Base-by-base conservation (phyloP, 2,888 invertebrate genomes). In the Amphipoea lucens region DNA sequence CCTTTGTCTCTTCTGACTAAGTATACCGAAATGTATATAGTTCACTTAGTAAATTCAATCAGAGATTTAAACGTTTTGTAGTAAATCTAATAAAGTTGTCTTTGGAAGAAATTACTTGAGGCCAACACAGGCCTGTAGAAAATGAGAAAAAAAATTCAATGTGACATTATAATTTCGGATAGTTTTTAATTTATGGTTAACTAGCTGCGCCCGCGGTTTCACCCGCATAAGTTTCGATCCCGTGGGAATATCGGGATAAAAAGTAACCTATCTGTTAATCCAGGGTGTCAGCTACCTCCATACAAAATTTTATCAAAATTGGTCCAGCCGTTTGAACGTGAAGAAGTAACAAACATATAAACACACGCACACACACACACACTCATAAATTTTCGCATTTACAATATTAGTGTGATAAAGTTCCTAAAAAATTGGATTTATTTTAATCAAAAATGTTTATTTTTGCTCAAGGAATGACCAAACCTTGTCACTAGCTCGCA, bases 1-100 rank as follows among this genome's bases (percentile, higher is more conserved):
- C 73, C 40, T 57, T 83, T 78, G 83, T 78, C 82, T 78, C 17
- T 40, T 62, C 69, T 62, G 4, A 76, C 60, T 80, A 51, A 45
- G 40, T 40, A 42, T 48, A 51, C 42, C 42, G 40, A 20, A 63
- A 63, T 6, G 40, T 63, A 77, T 51, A 23, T 20, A 20, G 45
- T 23, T 23, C 5, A 17, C 51, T 54, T 20, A 63, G 20, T n/a
- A 36, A 51, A 51, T 78, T 40, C 14, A 20, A 54, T 68, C 17
- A 62, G 29, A 57, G n/a, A 54, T 14, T 5, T 54, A n/a, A 54
- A 54, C 5, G 0, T 9, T 54, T 5, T 57, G 4, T 42, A n/a
- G 4, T 60, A 36, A 72, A 51, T 48, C 11, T 62, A 20, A 20
- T 14, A 12, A 42, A 65, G 14, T 42, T 65, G 40, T 65, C 23